phyloP scores from a whole-genome alignment of 1,140 invertebrate species.

The Apocrypta bakeri region DNA sequence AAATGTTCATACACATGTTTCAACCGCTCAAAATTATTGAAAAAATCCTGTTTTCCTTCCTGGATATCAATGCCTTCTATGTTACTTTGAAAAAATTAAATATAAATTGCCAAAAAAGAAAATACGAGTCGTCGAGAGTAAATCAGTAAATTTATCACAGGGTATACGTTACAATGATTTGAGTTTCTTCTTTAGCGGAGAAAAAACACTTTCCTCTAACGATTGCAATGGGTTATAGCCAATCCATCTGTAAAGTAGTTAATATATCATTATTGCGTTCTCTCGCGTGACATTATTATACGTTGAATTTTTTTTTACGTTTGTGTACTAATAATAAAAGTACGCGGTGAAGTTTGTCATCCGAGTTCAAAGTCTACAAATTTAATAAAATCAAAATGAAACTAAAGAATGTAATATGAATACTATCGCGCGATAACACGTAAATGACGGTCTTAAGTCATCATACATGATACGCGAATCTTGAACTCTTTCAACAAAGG shows the following conservation, averaged over 20 bases:
- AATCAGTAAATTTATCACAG: background rate
- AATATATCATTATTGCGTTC: constrained; percentile 27
- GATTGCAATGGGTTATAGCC: constrained; percentile 64
- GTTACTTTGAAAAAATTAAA: constrained; percentile 63
- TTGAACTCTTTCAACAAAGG: too few relatives aligned
- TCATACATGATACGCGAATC: too few relatives aligned
- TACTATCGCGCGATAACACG: too few relatives aligned
- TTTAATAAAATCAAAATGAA: too few relatives aligned
- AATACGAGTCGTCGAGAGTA: too few relatives aligned
- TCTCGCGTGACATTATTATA: too few relatives aligned
- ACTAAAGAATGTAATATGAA: too few relatives aligned
- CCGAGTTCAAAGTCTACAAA: too few relatives aligned
- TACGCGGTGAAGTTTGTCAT: too few relatives aligned
- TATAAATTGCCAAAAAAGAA: constrained; percentile 19
- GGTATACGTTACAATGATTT: constrained; percentile 65
- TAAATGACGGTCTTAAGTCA: too few relatives aligned
- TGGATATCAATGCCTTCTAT: constrained; percentile 77
- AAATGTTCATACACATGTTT: constrained; percentile 72
- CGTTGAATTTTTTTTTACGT: too few relatives aligned
- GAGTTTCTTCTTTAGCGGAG: constrained; percentile 60
- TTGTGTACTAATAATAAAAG: too few relatives aligned
- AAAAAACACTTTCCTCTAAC: constrained; percentile 56
- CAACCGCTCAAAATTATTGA: constrained; percentile 74
- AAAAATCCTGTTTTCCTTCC: constrained; percentile 74
- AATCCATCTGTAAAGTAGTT: constrained; percentile 58